Evolutionary conservation across 1,140 invertebrate species (phyloP), one percentile per base, ranked within the genome.

Genomic region (Apocrypta bakeri): DNA sequence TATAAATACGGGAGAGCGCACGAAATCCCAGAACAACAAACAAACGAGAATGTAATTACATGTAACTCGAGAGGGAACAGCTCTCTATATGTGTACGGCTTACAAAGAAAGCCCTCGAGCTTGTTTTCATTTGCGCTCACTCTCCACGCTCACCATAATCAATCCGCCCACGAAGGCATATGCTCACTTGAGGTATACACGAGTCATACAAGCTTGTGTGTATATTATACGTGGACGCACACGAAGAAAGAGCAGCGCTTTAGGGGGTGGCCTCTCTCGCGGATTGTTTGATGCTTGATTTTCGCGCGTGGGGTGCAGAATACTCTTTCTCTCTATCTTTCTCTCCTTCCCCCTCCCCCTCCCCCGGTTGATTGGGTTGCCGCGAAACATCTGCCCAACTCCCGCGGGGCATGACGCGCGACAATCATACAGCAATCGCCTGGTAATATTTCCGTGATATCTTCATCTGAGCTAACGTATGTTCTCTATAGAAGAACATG

Each of bases 271-370:
- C 14, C 61, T 71, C 40, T n/a, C n/a, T n/a, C 89, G 90, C 90
- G 88, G 88, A 92, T 91, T 92, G 91, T 92, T 92, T 88, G 90
- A 92, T 88, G 90, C 87, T 91, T 91, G 90, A 92, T 91, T 91
- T 90, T 91, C 87, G 90, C 88, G 86, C 81, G 90, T 88, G 90
- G 87, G 90, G 91, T 88, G 88, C 91, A 48, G 9, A 6, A 9
- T 8, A 9, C 56, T 63, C 7, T 8, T 27, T n/a, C n/a, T n/a
- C n/a, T n/a, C n/a, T n/a, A n/a, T n/a, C n/a, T n/a, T n/a, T n/a
- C n/a, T n/a, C n/a, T n/a, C n/a, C n/a, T n/a, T n/a, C n/a, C 17
- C 17, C 24, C 31, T 21, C 73, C 69, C 73, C 71, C 84, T 84
- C 68, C 79, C 81, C 84, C 89, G 89, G 90, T 88, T 90, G 91